Percentiles rank a stretch among this genome's conserved stretches.
phyloP scores from a whole-genome alignment of 2,888 invertebrate genomes.

The Seladonia tumulorum region DNA sequence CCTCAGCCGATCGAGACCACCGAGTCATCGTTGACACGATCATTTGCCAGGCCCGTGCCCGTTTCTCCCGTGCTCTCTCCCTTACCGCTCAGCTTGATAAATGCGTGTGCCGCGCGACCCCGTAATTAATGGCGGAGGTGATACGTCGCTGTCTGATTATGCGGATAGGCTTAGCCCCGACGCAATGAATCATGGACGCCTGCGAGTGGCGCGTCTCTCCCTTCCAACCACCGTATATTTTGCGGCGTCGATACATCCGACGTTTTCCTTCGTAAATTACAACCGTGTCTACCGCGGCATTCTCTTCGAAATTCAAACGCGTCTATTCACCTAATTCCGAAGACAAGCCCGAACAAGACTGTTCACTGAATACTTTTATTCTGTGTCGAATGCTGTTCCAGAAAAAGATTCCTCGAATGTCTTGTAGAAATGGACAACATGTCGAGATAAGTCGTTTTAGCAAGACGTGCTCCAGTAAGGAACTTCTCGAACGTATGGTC shows the following conservation, averaged over 20 bases:
- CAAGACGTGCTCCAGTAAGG: no score
- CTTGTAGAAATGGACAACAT: no score
- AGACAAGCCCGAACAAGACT: no score
- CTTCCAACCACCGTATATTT: background rate
- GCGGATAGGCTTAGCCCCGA: constrained; percentile 56
- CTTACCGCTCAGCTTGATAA: constrained; percentile 61
- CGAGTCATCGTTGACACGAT: constrained; percentile 43
- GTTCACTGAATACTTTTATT: no score
- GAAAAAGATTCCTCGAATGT: no score
- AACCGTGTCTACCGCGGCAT: background rate
- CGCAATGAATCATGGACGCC: constrained; percentile 57
- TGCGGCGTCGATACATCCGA: background rate
- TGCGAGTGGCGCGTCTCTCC: background rate
- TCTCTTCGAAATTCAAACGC: background rate
- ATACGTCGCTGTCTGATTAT: constrained; percentile 73
- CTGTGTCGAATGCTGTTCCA: no score
- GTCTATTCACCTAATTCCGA: background rate
- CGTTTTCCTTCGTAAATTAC: background rate
- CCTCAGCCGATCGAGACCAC: background rate
- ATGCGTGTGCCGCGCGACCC: constrained; percentile 53
- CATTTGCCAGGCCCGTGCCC: constrained; percentile 53
- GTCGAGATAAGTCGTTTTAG: no score
- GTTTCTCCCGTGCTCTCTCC: background rate
- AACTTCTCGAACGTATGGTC: no score
- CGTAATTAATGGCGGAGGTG: constrained; percentile 74